A percentile compares a stretch with the other conserved stretches of the same genome.
Evolutionary conservation across 2,113 vertebrate genomes (phyloP).

Genomic region (Caranx ignobilis): DNA sequence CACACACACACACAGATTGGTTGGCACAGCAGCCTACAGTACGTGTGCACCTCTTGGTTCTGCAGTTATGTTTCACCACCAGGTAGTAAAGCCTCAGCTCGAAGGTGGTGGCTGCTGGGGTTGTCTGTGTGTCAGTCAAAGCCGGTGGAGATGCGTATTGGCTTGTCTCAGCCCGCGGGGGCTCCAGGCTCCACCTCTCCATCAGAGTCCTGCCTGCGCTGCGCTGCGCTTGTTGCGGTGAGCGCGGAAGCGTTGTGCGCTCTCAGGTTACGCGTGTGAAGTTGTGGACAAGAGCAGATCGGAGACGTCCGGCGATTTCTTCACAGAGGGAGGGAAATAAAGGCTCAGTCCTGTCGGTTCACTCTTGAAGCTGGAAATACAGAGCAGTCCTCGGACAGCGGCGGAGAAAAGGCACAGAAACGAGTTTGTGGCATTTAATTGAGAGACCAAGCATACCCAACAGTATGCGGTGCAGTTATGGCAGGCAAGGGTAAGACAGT

Average conservation of each 20-base stretch:
- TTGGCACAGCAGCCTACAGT: conserved; percentile 7
- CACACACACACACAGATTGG: not conserved
- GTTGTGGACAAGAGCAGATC: conserved; percentile 63
- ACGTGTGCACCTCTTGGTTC: not conserved
- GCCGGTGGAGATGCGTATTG: conserved; percentile 63
- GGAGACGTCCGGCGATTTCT: conserved; percentile 27
- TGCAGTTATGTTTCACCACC: conserved; percentile 16
- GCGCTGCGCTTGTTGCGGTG: conserved; percentile 74
- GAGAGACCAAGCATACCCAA: conserved; percentile 82
- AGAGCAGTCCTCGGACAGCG: conserved; percentile 1
- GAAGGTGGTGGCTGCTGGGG: conserved; percentile 40
- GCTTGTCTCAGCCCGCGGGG: conserved; percentile 30
- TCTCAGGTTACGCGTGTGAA: conserved; percentile 69
- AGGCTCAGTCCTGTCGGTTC: conserved; percentile 10
- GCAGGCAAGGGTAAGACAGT: conserved; percentile 92
- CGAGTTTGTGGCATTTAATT: conserved; percentile 74
- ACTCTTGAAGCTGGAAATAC: conserved; percentile 25
- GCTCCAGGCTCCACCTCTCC: conserved; percentile 70
- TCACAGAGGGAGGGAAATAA: conserved; percentile 9
- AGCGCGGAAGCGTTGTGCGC: conserved; percentile 63
- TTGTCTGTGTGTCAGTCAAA: conserved; percentile 54
- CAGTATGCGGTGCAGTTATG: conserved; percentile 97
- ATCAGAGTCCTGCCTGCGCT: conserved; percentile 51
- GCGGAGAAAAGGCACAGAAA: conserved; percentile 20
- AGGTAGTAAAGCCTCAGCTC: conserved; percentile 41